Percentiles rank a stretch among this genome's conserved stretches.
phyloP scores from a whole-genome alignment of 2,888 invertebrate species.

The Orthosia gothica region DNA sequence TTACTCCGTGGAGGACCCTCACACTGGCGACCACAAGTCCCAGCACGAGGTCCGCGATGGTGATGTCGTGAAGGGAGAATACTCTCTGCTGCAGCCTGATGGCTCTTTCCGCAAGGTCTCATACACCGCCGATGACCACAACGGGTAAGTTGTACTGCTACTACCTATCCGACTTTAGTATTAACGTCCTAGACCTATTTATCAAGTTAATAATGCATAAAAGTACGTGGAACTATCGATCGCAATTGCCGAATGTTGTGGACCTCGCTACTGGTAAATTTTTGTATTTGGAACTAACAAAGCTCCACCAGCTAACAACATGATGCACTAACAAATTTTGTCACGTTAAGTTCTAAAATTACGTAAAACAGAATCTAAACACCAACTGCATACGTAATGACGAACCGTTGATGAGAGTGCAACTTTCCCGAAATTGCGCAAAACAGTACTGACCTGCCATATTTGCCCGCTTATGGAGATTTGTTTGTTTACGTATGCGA shows the following conservation, averaged over 20 bases:
- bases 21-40: conserved; percentile 92
- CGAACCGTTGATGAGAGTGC: conserved; percentile 68
- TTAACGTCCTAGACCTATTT: not conserved
- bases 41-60: conserved; percentile 92
- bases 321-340: not conserved
- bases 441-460: conserved; percentile 71
- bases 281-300: not conserved
- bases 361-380: conserved; percentile 63
- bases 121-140: conserved; percentile 92
- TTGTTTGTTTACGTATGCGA: conserved; percentile 71
- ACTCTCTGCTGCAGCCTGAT: conserved; percentile 92
- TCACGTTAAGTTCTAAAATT: conserved; percentile 34
- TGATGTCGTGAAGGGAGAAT: conserved; percentile 93
- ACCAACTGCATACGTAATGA: conserved; percentile 58
- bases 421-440: conserved; percentile 82
- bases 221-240: not conserved
- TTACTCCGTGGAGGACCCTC: conserved; percentile 92
- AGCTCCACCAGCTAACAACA: conserved; percentile 1
- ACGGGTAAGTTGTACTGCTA: conserved; percentile 83
- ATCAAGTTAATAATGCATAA: not conserved
- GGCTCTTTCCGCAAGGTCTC: conserved; percentile 92
- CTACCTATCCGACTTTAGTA: not conserved
- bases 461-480: conserved; percentile 75
- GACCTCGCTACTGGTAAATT: not conserved
- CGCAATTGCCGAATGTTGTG: not conserved